phyloP scores from a whole-genome alignment of 2,113 vertebrate species.

The Symphodus melops region DNA sequence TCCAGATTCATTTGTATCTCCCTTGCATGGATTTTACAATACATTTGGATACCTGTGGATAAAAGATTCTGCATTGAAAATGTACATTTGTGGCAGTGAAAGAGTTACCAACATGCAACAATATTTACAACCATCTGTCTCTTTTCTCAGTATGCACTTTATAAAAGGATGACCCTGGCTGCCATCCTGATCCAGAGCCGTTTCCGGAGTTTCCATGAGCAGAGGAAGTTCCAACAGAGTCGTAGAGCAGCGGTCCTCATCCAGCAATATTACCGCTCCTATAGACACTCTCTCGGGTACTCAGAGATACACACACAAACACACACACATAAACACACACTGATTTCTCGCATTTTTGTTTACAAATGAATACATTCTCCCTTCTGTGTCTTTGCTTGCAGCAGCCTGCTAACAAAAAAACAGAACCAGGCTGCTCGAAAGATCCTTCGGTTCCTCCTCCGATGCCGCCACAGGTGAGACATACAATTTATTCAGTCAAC shows the following conservation, averaged over 20 bases:
- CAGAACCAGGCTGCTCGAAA: conserved; percentile 99
- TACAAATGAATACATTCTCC: not conserved
- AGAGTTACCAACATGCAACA: not conserved
- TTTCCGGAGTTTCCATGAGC: conserved; percentile 98
- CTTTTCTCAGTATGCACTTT: conserved; percentile 96
- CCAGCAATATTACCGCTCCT: conserved; percentile 98
- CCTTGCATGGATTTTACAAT: not conserved
- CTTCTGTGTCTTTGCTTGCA: conserved; percentile 77
- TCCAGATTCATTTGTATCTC: not conserved
- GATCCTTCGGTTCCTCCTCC: conserved; percentile 98
- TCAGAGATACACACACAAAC: conserved; percentile 45
- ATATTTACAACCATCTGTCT: conserved; percentile 5
- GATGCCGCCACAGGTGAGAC: conserved; percentile 96
- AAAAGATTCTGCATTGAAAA: not conserved
- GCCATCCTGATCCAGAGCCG: conserved; percentile 99
- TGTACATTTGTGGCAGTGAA: not conserved
- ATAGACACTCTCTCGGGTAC: conserved; percentile 91
- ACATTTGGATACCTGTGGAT: not conserved
- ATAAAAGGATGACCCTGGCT: conserved; percentile 99
- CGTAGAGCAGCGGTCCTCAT: conserved; percentile 96
- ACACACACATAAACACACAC: conserved; percentile 67
- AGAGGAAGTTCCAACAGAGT: conserved; percentile 98
- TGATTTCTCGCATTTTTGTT: no score
- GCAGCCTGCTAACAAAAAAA: conserved; percentile 98
- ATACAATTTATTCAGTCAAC: not conserved